A percentile compares a stretch with the other conserved stretches of the same genome.
phyloP scores from a whole-genome alignment of 2,113 vertebrate species.

The Odobenus rosmarus region DNA sequence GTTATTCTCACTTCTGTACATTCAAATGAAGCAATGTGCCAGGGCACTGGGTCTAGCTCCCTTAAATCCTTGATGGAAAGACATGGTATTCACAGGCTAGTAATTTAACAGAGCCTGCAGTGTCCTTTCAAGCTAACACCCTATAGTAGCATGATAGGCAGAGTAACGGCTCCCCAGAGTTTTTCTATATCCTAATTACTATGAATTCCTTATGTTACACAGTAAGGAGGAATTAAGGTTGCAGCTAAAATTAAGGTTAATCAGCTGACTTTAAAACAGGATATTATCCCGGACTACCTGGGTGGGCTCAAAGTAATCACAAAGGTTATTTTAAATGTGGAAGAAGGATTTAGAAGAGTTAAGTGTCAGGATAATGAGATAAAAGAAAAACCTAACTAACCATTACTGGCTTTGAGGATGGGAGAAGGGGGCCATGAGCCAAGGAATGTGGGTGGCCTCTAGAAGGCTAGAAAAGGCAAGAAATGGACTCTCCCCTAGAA shows the following conservation, averaged over 20 bases:
- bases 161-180: background rate
- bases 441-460: background rate
- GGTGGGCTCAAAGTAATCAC: background rate
- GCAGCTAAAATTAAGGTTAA: background rate
- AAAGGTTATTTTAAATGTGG: background rate
- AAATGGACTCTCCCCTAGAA: background rate
- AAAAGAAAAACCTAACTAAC: background rate
- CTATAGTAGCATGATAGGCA: accelerated
- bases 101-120: background rate
- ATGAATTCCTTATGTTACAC: background rate
- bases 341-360: constrained; percentile 9
- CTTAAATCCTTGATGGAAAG: background rate
- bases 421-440: background rate
- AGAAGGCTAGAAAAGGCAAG: background rate
- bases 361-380: background rate
- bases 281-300: background rate
- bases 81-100: background rate
- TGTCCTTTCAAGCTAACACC: background rate
- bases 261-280: background rate
- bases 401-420: background rate
- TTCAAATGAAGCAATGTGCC: background rate
- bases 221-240: background rate
- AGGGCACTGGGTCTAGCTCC: background rate
- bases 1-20: background rate
- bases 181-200: background rate